These are phyloP conservation scores for Formica aserva DNA, from an alignment of 2,888 invertebrate genomes.

Conservation along the genomic window DNA sequence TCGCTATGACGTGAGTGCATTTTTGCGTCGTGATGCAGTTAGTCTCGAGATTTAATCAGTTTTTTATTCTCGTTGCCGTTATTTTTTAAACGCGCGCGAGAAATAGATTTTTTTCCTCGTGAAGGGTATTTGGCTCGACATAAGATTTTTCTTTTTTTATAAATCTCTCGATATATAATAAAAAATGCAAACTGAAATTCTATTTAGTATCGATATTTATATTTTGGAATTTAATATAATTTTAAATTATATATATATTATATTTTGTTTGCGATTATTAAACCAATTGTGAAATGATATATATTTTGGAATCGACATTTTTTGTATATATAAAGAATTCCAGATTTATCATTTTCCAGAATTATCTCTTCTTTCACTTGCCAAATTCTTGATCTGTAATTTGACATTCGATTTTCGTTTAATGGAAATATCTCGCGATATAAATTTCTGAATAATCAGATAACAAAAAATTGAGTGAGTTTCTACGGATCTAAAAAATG, in stretches of 20 bases:
- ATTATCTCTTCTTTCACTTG: not conserved
- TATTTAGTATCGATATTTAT: not conserved
- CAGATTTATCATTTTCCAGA: not conserved
- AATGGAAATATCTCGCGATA: not conserved
- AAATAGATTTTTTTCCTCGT: not conserved
- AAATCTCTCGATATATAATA: not conserved
- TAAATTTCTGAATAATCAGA: not conserved
- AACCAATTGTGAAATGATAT: not conserved
- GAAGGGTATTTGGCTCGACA: not conserved
- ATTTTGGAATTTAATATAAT: not conserved
- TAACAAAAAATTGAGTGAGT: not conserved
- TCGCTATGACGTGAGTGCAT: not conserved
- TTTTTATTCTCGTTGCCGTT: not conserved
- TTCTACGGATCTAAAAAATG: not conserved
- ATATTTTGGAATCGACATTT: not conserved
- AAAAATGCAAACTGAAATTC: not conserved
- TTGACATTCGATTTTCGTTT: not conserved
- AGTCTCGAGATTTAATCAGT: conserved; percentile 7
- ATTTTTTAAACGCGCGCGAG: not conserved
- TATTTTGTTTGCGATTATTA: not conserved
- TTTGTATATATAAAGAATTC: not conserved
- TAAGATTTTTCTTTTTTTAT: not conserved
- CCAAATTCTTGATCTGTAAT: not conserved
- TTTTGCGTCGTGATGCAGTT: conserved; percentile 26
- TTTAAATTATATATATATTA: not conserved